Conservation (phyloP, 1,140 invertebrate genomes). For the Heliconius eleuchia region DNA sequence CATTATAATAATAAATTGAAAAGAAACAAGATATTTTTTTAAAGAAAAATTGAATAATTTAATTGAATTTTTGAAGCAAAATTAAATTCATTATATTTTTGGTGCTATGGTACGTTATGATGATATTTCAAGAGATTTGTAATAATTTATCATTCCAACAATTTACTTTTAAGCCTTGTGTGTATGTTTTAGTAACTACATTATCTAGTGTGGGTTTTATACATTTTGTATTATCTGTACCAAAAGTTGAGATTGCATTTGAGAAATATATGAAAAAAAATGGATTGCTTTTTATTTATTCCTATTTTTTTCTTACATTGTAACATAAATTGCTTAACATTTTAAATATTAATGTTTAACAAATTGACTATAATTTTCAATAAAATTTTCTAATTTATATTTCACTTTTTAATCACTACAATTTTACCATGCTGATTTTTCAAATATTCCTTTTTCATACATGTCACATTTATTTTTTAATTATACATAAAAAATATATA, state of each 20-base stretch:
- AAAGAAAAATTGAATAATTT: neutral
- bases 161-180: slow-evolving; percentile 54
- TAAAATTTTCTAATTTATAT: neutral
- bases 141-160: slow-evolving; percentile 32
- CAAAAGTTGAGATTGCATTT: slow-evolving; percentile 79
- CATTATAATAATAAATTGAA: neutral
- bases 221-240: slow-evolving; percentile 78
- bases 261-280: slow-evolving; percentile 74
- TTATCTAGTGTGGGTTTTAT: slow-evolving; percentile 71
- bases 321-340: neutral
- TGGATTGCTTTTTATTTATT: slow-evolving; percentile 61
- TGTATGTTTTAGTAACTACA: slow-evolving; percentile 55
- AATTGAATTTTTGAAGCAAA: neutral
- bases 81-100: slow-evolving; percentile 19
- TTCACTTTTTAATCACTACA: neutral
- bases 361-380: neutral
- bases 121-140: slow-evolving; percentile 17
- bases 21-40: neutral
- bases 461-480: neutral
- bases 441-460: no score
- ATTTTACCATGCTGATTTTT: neutral
- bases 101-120: slow-evolving; percentile 27
- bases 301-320: slow-evolving; percentile 13
- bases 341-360: neutral
- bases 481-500: neutral